Conservation (phyloP, 1,140 invertebrate species). For the Macrobrachium rosenbergii region DNA sequence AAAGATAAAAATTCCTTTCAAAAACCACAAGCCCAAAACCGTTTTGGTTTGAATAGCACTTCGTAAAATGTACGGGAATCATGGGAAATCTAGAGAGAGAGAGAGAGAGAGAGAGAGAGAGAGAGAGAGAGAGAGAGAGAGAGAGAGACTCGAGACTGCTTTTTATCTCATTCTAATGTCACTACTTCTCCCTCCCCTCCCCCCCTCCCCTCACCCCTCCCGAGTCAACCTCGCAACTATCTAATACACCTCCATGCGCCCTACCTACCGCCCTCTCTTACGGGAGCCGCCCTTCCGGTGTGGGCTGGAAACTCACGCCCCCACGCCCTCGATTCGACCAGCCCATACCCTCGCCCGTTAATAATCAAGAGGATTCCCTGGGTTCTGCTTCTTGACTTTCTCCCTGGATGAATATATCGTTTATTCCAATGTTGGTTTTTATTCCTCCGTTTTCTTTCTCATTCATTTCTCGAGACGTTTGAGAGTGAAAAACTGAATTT, state of each 20-base stretch:
- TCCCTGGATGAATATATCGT: too few relatives aligned
- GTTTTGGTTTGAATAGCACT: too few relatives aligned
- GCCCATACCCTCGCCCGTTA: slow-evolving; percentile 12
- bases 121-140: slow-evolving; percentile 29
- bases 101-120: slow-evolving; percentile 31
- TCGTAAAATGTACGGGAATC: too few relatives aligned
- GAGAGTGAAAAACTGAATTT: too few relatives aligned
- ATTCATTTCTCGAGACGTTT: too few relatives aligned
- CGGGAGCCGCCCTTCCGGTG: slow-evolving; percentile 41
- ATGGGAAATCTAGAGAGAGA: not conserved
- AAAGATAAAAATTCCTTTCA: too few relatives aligned
- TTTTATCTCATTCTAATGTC: not conserved
- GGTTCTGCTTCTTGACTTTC: not conserved
- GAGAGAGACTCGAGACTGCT: not conserved
- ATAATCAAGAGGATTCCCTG: not conserved
- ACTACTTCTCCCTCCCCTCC: not conserved
- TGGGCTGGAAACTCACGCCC: slow-evolving; percentile 41
- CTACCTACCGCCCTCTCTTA: not conserved
- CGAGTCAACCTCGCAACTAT: not conserved
- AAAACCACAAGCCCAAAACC: too few relatives aligned
- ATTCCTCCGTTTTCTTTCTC: too few relatives aligned
- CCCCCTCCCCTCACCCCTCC: not conserved
- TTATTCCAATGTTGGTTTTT: too few relatives aligned
- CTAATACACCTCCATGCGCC: not conserved
- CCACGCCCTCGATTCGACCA: slow-evolving; percentile 49